Evolutionary conservation across 2,113 vertebrate genomes (phyloP).

Genomic region (Phylloscopus trochilus): DNA sequence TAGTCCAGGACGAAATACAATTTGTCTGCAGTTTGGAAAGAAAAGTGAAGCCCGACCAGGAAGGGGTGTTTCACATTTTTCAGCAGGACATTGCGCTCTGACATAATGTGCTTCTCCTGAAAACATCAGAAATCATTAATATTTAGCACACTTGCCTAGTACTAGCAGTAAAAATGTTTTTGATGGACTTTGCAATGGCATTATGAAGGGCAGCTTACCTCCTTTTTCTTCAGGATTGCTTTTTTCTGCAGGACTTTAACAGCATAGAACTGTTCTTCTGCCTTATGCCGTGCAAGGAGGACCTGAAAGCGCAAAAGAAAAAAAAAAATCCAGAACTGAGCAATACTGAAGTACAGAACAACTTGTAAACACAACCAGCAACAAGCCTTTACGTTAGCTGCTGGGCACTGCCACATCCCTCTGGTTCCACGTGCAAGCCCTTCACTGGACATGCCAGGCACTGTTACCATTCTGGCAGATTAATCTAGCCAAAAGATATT

Average conservation of each 20-base stretch:
- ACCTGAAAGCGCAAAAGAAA: constrained; percentile 72
- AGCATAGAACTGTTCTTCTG: constrained; percentile 93
- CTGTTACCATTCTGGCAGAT: background rate
- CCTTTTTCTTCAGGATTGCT: constrained; percentile 97
- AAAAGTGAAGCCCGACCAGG: constrained; percentile 95
- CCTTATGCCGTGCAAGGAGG: constrained; percentile 90
- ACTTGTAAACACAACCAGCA: background rate
- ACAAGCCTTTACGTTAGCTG: background rate
- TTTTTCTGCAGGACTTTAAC: constrained; percentile 99
- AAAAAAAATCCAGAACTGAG: background rate
- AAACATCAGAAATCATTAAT: background rate
- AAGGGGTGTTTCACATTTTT: constrained; percentile 99
- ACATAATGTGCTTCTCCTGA: constrained; percentile 99
- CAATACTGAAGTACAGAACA: background rate
- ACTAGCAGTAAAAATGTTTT: background rate
- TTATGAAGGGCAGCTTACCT: constrained; percentile 73
- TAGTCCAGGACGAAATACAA: constrained; percentile 97
- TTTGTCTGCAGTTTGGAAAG: constrained; percentile 96
- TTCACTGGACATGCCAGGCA: background rate
- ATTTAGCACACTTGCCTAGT: background rate
- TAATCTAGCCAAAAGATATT: background rate
- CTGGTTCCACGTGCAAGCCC: background rate
- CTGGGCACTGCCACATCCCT: background rate
- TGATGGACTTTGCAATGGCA: background rate
- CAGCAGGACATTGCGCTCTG: constrained; percentile 92